Evolutionary conservation across 2,888 invertebrate genomes (phyloP).

Genomic region (Bimastos eiseni): DNA sequence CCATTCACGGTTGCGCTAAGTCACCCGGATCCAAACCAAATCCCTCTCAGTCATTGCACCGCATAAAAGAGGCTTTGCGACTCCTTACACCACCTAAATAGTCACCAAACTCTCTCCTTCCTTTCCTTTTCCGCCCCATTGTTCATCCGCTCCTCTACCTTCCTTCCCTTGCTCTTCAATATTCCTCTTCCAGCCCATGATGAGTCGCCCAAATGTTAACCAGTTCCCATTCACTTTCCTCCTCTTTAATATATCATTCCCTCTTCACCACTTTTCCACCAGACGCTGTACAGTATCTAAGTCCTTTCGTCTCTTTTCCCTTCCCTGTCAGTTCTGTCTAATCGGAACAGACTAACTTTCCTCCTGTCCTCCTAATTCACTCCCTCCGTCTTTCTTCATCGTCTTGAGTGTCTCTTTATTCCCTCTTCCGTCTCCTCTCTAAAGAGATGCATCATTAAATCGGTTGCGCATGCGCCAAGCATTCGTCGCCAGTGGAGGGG

Average conservation of each 20-base stretch:
- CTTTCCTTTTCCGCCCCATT: background rate
- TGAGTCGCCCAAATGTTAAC: too few species aligned
- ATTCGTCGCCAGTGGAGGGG: background rate
- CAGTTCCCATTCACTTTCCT: background rate
- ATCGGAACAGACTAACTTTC: too few species aligned
- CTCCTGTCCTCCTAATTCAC: background rate
- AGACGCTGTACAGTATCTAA: background rate
- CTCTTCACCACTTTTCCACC: background rate
- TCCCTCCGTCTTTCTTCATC: background rate
- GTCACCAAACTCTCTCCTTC: background rate
- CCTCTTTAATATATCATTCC: background rate
- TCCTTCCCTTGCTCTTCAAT: background rate
- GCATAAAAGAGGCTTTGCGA: background rate
- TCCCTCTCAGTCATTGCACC: background rate
- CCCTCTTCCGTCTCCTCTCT: background rate
- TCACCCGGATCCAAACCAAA: background rate
- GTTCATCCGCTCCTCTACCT: background rate
- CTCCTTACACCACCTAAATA: background rate
- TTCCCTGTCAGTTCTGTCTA: background rate
- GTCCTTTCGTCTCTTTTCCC: background rate
- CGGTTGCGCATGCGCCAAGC: background rate
- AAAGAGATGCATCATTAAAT: background rate
- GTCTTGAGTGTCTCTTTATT: background rate
- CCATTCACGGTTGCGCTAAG: background rate
- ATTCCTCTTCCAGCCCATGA: background rate